These are phyloP conservation scores for Scopus umbretta DNA, from an alignment of 2,113 vertebrate genomes.

Conservation along the genomic window DNA sequence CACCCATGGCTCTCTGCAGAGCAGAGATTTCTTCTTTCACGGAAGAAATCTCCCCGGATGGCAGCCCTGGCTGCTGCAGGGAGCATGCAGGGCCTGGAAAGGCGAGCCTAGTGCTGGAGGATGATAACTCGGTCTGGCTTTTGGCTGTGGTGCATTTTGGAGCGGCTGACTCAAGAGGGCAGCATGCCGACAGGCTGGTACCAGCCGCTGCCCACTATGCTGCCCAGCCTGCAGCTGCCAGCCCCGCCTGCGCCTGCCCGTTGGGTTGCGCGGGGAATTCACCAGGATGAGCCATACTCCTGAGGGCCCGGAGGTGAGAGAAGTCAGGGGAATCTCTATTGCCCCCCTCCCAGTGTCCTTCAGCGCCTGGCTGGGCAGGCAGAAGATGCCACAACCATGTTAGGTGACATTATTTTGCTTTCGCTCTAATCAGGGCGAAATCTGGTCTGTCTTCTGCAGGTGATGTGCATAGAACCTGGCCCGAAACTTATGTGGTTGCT, in stretches of 20 bases:
- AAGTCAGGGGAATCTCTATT: background rate
- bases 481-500: background rate
- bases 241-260: background rate
- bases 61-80: background rate
- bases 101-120: background rate
- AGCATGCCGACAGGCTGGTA: background rate
- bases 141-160: background rate
- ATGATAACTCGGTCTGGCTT: accelerated
- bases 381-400: background rate
- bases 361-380: background rate
- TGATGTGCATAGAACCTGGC: background rate
- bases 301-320: accelerated
- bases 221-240: background rate
- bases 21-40: background rate
- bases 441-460: background rate
- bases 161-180: slow-evolving; percentile 35
- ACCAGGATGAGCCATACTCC: accelerated
- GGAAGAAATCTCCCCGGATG: background rate
- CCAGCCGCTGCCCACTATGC: background rate
- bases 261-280: accelerated
- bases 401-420: background rate
- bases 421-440: background rate
- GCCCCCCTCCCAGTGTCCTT: accelerated
- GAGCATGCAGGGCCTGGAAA: background rate
- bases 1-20: background rate